Evolutionary conservation across 2,113 vertebrate genomes (phyloP).

Genomic region (Prionailurus viverrinus): DNA sequence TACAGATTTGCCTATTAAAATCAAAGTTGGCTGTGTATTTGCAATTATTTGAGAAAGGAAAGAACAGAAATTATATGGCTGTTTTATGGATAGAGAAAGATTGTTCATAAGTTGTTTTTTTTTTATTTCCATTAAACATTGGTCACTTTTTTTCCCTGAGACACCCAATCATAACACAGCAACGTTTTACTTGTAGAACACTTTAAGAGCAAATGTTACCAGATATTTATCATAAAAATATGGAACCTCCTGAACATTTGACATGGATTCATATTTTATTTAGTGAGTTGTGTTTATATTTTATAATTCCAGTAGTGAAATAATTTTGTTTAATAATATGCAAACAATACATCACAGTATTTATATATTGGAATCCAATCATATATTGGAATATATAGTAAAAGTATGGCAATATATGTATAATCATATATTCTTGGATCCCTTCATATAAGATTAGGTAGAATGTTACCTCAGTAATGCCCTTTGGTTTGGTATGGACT

Average conservation of each 20-base stretch:
- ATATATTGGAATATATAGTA: background rate
- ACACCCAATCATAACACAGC: background rate
- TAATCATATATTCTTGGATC: background rate
- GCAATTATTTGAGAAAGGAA: background rate
- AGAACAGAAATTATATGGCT: background rate
- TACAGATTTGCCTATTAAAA: background rate
- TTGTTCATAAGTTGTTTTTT: background rate
- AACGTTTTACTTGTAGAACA: conserved; percentile 8
- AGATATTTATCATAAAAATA: background rate
- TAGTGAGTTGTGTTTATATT: background rate
- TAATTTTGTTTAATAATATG: conserved; percentile 11
- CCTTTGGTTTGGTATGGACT: background rate
- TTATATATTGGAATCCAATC: background rate
- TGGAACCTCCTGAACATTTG: background rate
- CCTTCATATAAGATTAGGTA: background rate
- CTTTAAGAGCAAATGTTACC: conserved; percentile 30
- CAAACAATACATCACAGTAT: background rate
- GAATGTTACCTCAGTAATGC: background rate
- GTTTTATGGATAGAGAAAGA: background rate
- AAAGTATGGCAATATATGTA: background rate
- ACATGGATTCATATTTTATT: conserved; percentile 11
- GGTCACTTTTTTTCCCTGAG: background rate
- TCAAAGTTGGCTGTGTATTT: background rate
- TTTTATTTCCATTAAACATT: background rate
- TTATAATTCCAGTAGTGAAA: background rate